Evolutionary conservation across 2,888 invertebrate species (phyloP).

Genomic region (Hecatera dysodea): DNA sequence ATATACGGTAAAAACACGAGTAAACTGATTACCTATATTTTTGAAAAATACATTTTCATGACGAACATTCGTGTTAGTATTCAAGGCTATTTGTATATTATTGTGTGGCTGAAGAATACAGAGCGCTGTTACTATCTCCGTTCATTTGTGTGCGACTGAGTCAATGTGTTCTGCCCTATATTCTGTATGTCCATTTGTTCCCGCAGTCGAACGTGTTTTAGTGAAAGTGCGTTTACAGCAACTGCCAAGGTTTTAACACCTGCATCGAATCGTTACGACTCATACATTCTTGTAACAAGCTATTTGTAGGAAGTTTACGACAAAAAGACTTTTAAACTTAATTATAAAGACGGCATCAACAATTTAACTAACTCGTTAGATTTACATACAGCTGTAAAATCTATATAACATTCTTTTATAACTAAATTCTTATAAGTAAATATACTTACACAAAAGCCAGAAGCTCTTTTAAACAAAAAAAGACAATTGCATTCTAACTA

Average conservation of each 20-base stretch:
- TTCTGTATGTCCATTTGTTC: slow-evolving; percentile 67
- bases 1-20: slow-evolving; percentile 41
- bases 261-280: slow-evolving; percentile 65
- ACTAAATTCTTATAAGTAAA: not conserved
- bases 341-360: not conserved
- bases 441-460: not conserved
- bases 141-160: slow-evolving; percentile 43
- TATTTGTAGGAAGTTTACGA: slow-evolving; percentile 34
- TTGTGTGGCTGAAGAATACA: slow-evolving; percentile 53
- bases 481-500: slow-evolving; percentile 19
- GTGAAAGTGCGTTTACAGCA: slow-evolving; percentile 82
- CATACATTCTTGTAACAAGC: slow-evolving; percentile 45
- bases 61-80: slow-evolving; percentile 49
- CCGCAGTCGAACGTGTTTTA: slow-evolving; percentile 70
- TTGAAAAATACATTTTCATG: slow-evolving; percentile 48
- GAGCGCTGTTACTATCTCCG: slow-evolving; percentile 49
- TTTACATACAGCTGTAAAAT: not conserved
- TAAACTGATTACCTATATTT: slow-evolving; percentile 49
- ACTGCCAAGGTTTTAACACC: slow-evolving; percentile 80
- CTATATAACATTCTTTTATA: not conserved
- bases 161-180: slow-evolving; percentile 69
- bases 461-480: not conserved
- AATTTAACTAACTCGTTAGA: not conserved
- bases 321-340: not conserved
- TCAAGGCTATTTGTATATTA: slow-evolving; percentile 56